Evolutionary conservation across 2,113 vertebrate species (phyloP), one percentile per base, ranked within the genome.

Genomic region (Notechis scutatus): DNA sequence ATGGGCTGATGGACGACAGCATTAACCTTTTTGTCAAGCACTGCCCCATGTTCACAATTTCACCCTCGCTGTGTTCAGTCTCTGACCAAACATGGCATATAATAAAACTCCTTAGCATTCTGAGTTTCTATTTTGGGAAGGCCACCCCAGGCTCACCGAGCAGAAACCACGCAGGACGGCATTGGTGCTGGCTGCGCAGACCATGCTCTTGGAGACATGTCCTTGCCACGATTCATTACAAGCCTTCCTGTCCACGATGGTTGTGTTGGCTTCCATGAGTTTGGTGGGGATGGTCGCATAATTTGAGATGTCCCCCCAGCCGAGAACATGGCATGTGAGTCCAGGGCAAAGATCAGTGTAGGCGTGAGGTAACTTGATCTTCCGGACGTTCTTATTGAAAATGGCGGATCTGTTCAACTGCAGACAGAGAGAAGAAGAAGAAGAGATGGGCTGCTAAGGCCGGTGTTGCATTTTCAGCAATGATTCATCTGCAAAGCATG

Each of bases 201-300:
- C 4, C 97, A 97, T 96, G 34, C 95, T 94, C 1, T 61, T 0
- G 0, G 56, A 87, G 55, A 98, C 92, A 0, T 59, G 95, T 74
- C 97, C 97, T 1, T 0, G 23, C 97, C 97, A 98, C 21, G 96
- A 96, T 0, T 93, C 89, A 0, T 96, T 97, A 94, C 98, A 98
- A 8, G 47, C 1, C 1, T 50, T 90, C 5, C 95, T 11, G 69
- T 54, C 94, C 56, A 97, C 12, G 0, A 98, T 92, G 1, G 93
- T 95, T 26, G 96, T 96, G 42, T 74, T 0, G 0, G 96, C 95
- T 91, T 98, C 97, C 97, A 97, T 97, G 94, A 98, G 96, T 74
- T 92, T 93, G 0, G 74, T 0, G 0, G 96, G 96, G 1, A 0
- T 5, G 0, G 97, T 95, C 0, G 95, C 96, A 0, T 92, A 96